Base-by-base conservation (phyloP, 2,888 invertebrate genomes). In the Archips crataeganus region DNA sequence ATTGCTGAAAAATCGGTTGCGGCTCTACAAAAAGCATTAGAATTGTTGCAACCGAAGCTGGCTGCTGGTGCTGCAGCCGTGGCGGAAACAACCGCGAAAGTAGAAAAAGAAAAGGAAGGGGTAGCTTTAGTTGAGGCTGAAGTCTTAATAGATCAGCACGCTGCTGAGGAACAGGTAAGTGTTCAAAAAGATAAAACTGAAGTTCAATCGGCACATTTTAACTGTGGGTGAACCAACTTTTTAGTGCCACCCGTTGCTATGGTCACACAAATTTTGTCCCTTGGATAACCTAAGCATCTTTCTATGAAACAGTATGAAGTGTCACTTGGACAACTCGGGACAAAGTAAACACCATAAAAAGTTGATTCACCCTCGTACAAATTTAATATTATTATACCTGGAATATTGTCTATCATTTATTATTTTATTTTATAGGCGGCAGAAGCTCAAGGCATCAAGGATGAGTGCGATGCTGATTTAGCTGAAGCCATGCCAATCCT, bases 401-500 rank as follows among this genome's bases (percentile, higher is more conserved):
- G 39, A 39, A 3, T 39, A 39, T 3, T 3, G 0, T 6, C 5
- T 39, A 23, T 10, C 36, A 47, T 3, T 11, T n/a, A 42, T 63
- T 23, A 51, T 64, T 69, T 9, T 74, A 15, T 5, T 42, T 51
- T 75, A 32, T 82, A 95, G 94, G 97, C 97, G 0, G 90, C 90
- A 81, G 95, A 95, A 77, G 98, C 98, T 0, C 97, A 98, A 94
- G 97, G 95, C 2, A 99, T 99, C 76, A 98, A 98, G 90, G 97
- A 97, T 73, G 99, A 99, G 84, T 99, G 99, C 87, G 99, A 99
- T 87, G 97, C 97, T 3, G 97, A 98, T 85, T 91, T 99, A 76
- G 97, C 98, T 0, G 98, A 98, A 89, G 99, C 98, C 0, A 96
- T 98, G 95, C 99, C 99, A 0, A 98, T 98, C 73, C 92, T 99